Conservation (phyloP, 2,888 invertebrate species). For the Helleia helle region DNA sequence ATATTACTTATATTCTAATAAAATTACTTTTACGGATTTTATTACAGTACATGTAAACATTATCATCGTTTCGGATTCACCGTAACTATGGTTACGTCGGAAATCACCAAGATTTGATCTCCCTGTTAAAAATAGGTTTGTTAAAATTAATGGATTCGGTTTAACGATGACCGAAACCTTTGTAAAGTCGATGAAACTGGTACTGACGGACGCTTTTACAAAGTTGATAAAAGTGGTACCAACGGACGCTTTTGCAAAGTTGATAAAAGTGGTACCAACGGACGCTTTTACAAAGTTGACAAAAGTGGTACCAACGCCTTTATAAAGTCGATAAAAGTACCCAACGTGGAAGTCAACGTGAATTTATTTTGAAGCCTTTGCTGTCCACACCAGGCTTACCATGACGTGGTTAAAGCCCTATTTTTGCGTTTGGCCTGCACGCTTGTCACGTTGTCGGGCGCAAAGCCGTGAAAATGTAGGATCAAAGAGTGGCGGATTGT, state of each 20-base stretch:
- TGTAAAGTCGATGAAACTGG: too few species aligned
- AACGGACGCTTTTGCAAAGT: constrained; percentile 4
- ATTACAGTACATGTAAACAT: too few species aligned
- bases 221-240: too few species aligned
- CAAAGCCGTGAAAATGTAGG: constrained; percentile 72
- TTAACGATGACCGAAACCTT: constrained; percentile 7
- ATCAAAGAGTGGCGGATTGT: constrained; percentile 60
- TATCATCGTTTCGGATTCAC: too few species aligned
- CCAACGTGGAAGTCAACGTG: constrained; percentile 61
- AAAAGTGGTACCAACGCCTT: constrained; percentile 9
- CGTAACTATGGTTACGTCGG: too few species aligned
- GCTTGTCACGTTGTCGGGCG: constrained; percentile 66
- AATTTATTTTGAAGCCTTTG: constrained; percentile 69
- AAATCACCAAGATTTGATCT: too few species aligned
- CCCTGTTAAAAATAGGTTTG: too few species aligned
- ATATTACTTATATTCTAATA: too few species aligned
- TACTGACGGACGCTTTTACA: too few species aligned
- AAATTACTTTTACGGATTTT: too few species aligned
- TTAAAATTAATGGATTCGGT: constrained; percentile 8
- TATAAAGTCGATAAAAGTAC: constrained; percentile 37
- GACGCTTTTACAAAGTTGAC: constrained; percentile 4
- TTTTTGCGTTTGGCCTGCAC: constrained; percentile 69
- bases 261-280: constrained; percentile 8
- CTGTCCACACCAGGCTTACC: constrained; percentile 71
- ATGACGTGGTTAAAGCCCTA: constrained; percentile 72